Base-by-base conservation (phyloP, 2,113 vertebrate genomes). In the Hippolais icterina region DNA sequence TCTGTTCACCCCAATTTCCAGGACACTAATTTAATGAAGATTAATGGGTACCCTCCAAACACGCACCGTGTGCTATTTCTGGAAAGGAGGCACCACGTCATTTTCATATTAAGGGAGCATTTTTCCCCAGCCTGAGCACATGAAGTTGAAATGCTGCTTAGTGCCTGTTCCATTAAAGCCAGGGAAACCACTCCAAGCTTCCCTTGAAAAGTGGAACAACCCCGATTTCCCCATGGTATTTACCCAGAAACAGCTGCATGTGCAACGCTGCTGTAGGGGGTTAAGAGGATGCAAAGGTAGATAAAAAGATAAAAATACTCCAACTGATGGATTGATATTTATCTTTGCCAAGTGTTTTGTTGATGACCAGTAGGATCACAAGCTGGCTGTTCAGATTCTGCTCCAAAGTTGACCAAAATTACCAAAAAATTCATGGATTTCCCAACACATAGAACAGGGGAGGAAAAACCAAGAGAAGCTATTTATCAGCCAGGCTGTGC, bases 51-150 rank as follows among this genome's bases (percentile, higher is more conserved):
- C 76, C 93, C 86, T 96, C 89, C 72, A 75, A 93, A 63, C 89
- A 70, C 12, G 20, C 35, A 57, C 42, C 2, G 1, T 7, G 11
- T 0, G 2, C 37, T 80, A n/a, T 86, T 91, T 89, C 77, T 63
- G 72, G 77, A 89, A 74, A 65, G 65, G 80, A 12, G 81, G 6
- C 64, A 3, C 57, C 39, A 31, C 1, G 4, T 53, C 10, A 80
- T 94, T 95, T 88, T 69, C 94, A 92, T 89, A 92, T 63, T 93
- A 94, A 96, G 94, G 83, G 54, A 90, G 41, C 8, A 1, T 66
- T 83, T 86, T 69, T 59, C 64, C 35, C 86, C 71, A 86, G 76
- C 63, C 85, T 61, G 41, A 83, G 90, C 50, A 74, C 76, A 59
- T 2, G 33, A 65, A 86, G 11, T 46, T 87, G 47, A 88, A 80